phyloP scores from a whole-genome alignment of 2,113 vertebrate genomes.

The Tiliqua scincoides region DNA sequence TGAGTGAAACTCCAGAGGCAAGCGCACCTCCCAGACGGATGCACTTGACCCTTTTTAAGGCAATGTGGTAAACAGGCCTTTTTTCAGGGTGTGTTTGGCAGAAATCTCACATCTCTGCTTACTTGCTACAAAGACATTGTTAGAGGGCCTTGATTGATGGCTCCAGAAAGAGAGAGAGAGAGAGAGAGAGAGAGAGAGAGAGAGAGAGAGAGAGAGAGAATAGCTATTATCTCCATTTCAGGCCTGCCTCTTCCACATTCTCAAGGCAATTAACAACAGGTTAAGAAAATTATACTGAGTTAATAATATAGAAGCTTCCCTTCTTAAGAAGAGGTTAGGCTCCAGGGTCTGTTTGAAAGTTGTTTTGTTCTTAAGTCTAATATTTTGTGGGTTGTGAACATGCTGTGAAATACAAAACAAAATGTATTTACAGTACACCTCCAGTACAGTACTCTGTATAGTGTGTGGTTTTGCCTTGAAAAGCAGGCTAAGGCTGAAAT shows the following conservation, averaged over 20 bases:
- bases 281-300: too few relatives aligned
- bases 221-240: background rate
- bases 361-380: too few relatives aligned
- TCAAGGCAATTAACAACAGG: too few relatives aligned
- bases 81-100: background rate
- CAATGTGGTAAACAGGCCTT: background rate
- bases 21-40: background rate
- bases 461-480: too few relatives aligned
- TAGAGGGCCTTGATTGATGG: background rate
- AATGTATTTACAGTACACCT: too few relatives aligned
- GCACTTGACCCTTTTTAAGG: background rate
- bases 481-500: too few relatives aligned
- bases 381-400: too few relatives aligned
- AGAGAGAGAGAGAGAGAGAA: background rate
- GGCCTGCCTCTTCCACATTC: background rate
- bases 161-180: background rate
- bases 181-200: background rate
- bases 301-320: too few relatives aligned
- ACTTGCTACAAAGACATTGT: background rate
- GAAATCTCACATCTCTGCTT: background rate
- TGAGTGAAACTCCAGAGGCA: background rate
- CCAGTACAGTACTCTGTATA: too few relatives aligned
- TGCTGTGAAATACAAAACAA: too few relatives aligned
- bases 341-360: too few relatives aligned
- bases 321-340: too few relatives aligned